A percentile compares a stretch with the other conserved stretches of the same genome.
Evolutionary conservation across 1,140 invertebrate genomes (phyloP).

Genomic region (Dolichoris vasculosae): DNA sequence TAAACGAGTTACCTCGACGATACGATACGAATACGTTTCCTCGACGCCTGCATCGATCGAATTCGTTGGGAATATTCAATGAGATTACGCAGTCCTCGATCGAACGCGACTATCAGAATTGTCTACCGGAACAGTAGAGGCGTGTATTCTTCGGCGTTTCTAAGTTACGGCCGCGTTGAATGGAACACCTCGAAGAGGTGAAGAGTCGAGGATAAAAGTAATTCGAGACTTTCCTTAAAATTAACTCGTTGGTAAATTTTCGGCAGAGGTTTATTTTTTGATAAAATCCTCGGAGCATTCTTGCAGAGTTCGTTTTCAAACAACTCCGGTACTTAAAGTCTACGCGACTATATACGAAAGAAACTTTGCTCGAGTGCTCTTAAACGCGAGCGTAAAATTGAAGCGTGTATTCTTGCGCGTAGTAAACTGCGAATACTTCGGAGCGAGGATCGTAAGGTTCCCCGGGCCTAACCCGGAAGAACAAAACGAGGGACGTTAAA

Average conservation of each 20-base stretch:
- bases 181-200: no score
- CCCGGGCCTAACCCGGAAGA: no score
- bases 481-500: neutral
- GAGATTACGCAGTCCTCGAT: no score
- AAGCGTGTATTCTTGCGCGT: neutral
- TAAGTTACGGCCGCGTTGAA: no score
- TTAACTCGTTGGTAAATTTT: neutral
- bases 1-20: neutral
- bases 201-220: no score
- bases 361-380: neutral
- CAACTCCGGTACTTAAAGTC: no score
- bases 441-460: neutral
- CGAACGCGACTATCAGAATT: no score
- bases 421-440: neutral
- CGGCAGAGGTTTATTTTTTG: neutral
- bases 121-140: no score
- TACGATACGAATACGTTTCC: no score
- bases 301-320: neutral
- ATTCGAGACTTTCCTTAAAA: neutral
- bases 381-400: neutral
- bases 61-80: no score
- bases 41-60: no score
- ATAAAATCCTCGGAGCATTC: neutral
- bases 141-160: no score
- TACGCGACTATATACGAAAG: neutral